Base-by-base conservation (phyloP, 92 coral and sea anemone species). In the Montipora capitata region DNA sequence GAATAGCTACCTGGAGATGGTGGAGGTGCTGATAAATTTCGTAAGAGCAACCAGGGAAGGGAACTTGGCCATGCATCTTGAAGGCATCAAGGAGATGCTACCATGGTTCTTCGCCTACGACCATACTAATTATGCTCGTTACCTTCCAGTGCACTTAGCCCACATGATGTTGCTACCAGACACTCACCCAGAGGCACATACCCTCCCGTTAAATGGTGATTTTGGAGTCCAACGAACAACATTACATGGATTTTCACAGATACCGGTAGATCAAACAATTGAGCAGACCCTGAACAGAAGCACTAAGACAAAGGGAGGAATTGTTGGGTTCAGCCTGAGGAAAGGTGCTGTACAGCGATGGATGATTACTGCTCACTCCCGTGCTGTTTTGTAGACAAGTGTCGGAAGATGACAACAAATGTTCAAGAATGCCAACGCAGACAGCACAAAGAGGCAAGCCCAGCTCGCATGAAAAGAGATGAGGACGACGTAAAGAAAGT, bases 271-370 rank as follows among this genome's bases (percentile, higher is more conserved):
- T 39, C 91, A 94, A 64, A 94, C 91, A 3, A 92, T 92, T 38
- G 94, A 94, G 57, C 94, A 94, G 76, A 92, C 94, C 5, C 54
- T 94, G 42, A 94, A 87, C 74, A 63, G 87, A 56, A 94, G 79
- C 85, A 91, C 94, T 4, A 94, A 91, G 66, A 91, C 94, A 15
- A 91, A 85, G 56, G 92, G 93, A 10, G 94, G 96, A 7, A 94
- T 94, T 10, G 73, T 94, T 27, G 96, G 94, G 18, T 94, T 91
- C 54, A 87, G 93, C 38, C 87, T 94, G 8, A 79, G 63, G 51
- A 91, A 84, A 81, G 76, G 52, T 71, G 93, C 93, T 63, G 97
- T 92, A 15, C 93, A 92, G 56, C 85, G 92, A n/a, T 94, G 96
- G 91, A 78, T 84, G 43, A 16, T 91, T 9, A 94, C 96, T 12